Evolutionary conservation across 2,797 vertebrate species (phyloP).

Genomic region (Falco biarmicus): DNA sequence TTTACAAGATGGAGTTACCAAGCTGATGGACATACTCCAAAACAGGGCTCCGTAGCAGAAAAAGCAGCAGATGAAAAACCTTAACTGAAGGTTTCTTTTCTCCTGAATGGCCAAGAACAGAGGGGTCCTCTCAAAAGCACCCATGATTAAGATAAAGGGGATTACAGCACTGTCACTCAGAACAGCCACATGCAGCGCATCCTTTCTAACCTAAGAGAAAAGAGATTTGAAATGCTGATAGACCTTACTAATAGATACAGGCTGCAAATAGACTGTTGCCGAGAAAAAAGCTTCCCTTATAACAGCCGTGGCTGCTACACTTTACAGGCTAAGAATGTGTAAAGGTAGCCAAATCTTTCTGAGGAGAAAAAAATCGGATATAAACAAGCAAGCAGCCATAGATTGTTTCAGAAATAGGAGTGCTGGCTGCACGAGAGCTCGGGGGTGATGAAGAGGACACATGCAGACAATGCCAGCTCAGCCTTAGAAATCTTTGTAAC

Average conservation of each 20-base stretch:
- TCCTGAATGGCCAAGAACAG: slow-evolving; percentile 8
- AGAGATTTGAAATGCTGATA: slow-evolving; percentile 43
- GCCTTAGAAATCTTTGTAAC: slow-evolving; percentile 27
- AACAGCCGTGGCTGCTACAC: not conserved
- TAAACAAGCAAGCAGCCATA: not conserved
- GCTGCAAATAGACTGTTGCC: not conserved
- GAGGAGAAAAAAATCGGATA: not conserved
- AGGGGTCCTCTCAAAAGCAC: slow-evolving; percentile 30
- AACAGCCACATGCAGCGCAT: slow-evolving; percentile 25
- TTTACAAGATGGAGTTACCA: slow-evolving; percentile 25
- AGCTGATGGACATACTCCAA: slow-evolving; percentile 43
- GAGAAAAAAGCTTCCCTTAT: not conserved
- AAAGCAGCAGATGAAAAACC: slow-evolving; percentile 1
- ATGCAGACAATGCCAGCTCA: slow-evolving; percentile 1
- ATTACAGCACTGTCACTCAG: slow-evolving; percentile 35
- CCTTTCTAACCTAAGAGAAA: slow-evolving; percentile 39
- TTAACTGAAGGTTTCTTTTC: slow-evolving; percentile 24
- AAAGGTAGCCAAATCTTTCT: not conserved
- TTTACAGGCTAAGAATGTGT: not conserved
- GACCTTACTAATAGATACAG: slow-evolving; percentile 4
- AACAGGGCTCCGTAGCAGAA: not conserved
- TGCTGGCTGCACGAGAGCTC: not conserved
- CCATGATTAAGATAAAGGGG: slow-evolving; percentile 15
- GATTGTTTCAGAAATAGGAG: not conserved
- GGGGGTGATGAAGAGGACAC: slow-evolving; percentile 9